phyloP scores from a whole-genome alignment of 1,140 invertebrate species.

The Drosophila tropicalis region DNA sequence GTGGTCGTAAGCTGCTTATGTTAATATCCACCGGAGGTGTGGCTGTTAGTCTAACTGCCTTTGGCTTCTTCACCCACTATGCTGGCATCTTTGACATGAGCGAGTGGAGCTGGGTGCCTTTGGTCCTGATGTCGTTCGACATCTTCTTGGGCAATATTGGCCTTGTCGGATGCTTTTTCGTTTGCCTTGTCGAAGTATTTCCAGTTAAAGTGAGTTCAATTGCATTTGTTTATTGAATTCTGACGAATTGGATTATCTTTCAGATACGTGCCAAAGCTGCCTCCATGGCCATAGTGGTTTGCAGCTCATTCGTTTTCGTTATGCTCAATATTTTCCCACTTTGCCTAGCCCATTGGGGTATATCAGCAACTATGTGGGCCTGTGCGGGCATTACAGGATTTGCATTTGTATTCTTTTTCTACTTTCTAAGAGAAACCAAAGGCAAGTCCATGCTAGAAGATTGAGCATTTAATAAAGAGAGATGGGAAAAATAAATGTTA shows the following conservation, averaged over 20 bases:
- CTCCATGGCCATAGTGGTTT: slow-evolving; percentile 54
- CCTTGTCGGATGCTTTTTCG: slow-evolving; percentile 70
- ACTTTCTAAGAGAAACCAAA: slow-evolving; percentile 74
- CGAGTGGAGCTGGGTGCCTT: slow-evolving; percentile 64
- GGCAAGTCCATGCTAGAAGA: slow-evolving; percentile 76
- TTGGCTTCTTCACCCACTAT: slow-evolving; percentile 54
- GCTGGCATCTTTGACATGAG: slow-evolving; percentile 46
- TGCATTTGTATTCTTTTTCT: slow-evolving; percentile 51
- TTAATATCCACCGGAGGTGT: slow-evolving; percentile 56
- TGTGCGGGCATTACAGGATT: slow-evolving; percentile 52
- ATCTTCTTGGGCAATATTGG: slow-evolving; percentile 73
- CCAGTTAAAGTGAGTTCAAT: slow-evolving; percentile 57
- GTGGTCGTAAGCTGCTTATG: slow-evolving; percentile 55
- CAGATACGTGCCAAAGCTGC: slow-evolving; percentile 72
- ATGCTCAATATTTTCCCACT: slow-evolving; percentile 68
- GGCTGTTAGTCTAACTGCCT: slow-evolving; percentile 41
- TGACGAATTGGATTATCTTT: slow-evolving; percentile 13
- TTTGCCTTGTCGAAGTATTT: slow-evolving; percentile 67
- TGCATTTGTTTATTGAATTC: background rate
- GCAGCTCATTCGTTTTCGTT: slow-evolving; percentile 62
- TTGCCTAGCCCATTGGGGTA: slow-evolving; percentile 60
- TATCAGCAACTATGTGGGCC: slow-evolving; percentile 71
- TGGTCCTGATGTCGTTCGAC: slow-evolving; percentile 64
- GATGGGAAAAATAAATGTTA: slow-evolving; percentile 4
- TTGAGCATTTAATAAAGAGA: slow-evolving; percentile 15